Evolutionary conservation across 2,113 vertebrate species (phyloP), one percentile per base, ranked within the genome.

Genomic region (Centrocercus urophasianus): DNA sequence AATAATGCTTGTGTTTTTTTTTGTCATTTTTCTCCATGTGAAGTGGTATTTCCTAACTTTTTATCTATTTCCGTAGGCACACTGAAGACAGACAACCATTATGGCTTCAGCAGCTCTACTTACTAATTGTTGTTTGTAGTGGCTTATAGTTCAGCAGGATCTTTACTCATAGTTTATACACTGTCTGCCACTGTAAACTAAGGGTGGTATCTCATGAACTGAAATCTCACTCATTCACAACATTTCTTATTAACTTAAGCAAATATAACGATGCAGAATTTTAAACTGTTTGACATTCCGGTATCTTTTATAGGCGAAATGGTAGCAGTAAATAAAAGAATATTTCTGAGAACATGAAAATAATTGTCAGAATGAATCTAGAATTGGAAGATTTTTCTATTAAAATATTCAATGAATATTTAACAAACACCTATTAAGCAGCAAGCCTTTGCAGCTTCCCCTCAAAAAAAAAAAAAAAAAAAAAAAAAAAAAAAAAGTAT

Each of bases 401-500:
- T 84, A 61, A 83, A 93, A 61, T 90, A 73, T 19, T 88, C 19
- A 69, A 11, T n/a, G 76, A 76, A 61, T 69, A 57, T 5, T 65
- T 72, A 2, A 18, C 8, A 59, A 57, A 34, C 6, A 38, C 0
- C 7, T 38, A 48, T 4, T 24, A 28, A 36, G 11, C 6, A 6
- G 14, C 10, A 38, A 85, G 60, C 5, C 48, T 67, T 67, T 7
- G 28, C 8, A 40, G 2, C 5, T 10, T 45, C 48, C 18, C 11
- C 4, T 50, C 24, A 50, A 48, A 48, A 22, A 22, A n/a, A 47
- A 47, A 5, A 36, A 36, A 36, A 36, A 36, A 36, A 36, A 47
- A 47, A 47, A 17, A 43, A 17, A 86, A 17, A 43, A 17, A 86
- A 16, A 20, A 13, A 63, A 7, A 5, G 4, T 13, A 28, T 59